Evolutionary conservation across 2,797 vertebrate genomes (phyloP), one percentile per base, ranked within the genome.

Genomic region (Lepilemur septentrionalis): DNA sequence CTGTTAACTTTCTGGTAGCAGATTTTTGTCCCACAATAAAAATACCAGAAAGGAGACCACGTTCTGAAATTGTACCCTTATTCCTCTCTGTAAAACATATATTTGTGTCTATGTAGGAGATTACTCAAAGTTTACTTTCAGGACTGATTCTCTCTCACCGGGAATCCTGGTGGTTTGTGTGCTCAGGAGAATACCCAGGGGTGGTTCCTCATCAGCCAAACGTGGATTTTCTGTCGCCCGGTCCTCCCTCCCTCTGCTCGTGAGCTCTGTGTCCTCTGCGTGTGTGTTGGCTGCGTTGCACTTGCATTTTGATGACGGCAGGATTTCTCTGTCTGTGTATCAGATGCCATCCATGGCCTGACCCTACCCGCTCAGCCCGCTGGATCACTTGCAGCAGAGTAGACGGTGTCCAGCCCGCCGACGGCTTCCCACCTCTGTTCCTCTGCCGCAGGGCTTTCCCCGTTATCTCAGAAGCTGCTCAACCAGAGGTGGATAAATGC

Each of bases 321-420:
- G 23, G 11, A 20, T 32, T 25, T 50, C 18, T 52, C 4, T n/a
- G 15, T 28, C 30, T 38, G 28, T 76, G 61, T 22, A 6, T 67
- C 35, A 17, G 78, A 59, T 32, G 28, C n/a, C 12, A 0, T 8
- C 0, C 2, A 4, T 7, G 30, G 30, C 10, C 23, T 4, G 6
- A 4, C 6, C 20, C 0, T 1, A 12, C n/a, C 18, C 46, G 43
- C 70, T 80, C 30, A 12, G 43, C 25, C 23, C 41, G 0, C 23
- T 4, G 28, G 35, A 20, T 52, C 57, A 17, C 25, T 5, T n/a
- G 92, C 20, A 30, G 23, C 6, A 4, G 32, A 11, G 22, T 8
- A 25, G 22, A 52, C 20, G 38, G 10, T 22, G 32, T 55, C 2
- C n/a, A 69, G 23, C 43, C 35, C 59, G 11, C 3, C 0, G 0